Base-by-base conservation (phyloP, 2,888 invertebrate genomes). In the Flexamia atlantica region DNA sequence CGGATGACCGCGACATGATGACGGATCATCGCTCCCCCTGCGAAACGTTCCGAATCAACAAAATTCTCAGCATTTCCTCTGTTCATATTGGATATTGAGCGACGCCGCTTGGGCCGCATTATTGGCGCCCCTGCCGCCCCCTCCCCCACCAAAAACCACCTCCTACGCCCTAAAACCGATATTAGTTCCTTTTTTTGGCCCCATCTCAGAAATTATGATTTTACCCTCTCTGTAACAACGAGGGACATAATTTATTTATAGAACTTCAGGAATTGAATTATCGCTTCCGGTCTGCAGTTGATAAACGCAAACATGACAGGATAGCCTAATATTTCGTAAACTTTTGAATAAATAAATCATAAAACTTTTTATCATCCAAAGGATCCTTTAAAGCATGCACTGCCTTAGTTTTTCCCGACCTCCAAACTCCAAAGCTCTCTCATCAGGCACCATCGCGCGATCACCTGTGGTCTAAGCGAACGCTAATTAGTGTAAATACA, bases 61-160 rank as follows among this genome's bases (percentile, higher is more conserved):
- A 72, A 82, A 82, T 82, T 82, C 82, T 72, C 72, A 50, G 32
- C 70, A 72, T 72, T 82, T 82, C 53, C 46, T 68, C 28, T 28
- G 28, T 42, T 82, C 82, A 72, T 70, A 53, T 50, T 53, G 53
- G 72, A 72, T 82, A 70, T 82, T 82, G 82, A 70, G 40, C 42
- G 64, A 68, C 68, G 68, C n/a, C 42, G 81, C 82, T 36, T 42
- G 32, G 46, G 17, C 53, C 32, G 72, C 53, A 53, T 32, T 82
- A 72, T 72, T 72, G 50, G 76, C 50, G 50, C 50, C 23, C 42
- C 46, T 50, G 50, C 25, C 76, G 20, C 50, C 50, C 50, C 23
- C 50, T 25, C 76, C 50, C 50, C 7, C 4, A 7, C 20, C 4
- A 32, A 32, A 70, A 32, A 5, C 42, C 9, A 30, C 36, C 14